These are phyloP conservation scores for Diadophis punctatus DNA, from an alignment of 2,113 vertebrate species.

Conservation along the genomic window DNA sequence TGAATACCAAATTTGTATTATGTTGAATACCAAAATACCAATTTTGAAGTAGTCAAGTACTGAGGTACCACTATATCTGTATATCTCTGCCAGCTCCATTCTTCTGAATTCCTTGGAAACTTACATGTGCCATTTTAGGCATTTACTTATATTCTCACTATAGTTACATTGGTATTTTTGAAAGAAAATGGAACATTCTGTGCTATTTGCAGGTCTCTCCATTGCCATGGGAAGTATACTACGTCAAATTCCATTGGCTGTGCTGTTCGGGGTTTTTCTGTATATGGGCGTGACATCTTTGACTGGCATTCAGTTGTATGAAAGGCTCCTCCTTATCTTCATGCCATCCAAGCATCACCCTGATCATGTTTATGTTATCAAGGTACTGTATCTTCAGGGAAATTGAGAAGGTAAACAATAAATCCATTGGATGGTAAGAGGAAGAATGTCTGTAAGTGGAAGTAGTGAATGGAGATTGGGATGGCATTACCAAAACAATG, in stretches of 20 bases:
- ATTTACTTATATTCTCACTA: background rate
- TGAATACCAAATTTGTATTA: background rate
- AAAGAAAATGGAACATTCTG: slow-evolving; percentile 9
- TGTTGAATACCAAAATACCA: background rate
- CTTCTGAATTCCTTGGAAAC: background rate
- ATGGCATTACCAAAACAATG: background rate
- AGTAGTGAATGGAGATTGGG: background rate
- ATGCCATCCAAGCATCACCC: slow-evolving; percentile 97
- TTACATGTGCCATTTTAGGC: background rate
- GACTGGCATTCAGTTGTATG: slow-evolving; percentile 94
- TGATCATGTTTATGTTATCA: slow-evolving; percentile 92
- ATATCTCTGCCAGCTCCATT: background rate
- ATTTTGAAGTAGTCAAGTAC: background rate
- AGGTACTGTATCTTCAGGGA: slow-evolving; percentile 70
- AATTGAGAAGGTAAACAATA: background rate
- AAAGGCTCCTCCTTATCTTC: slow-evolving; percentile 92
- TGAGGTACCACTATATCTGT: background rate
- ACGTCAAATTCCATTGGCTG: slow-evolving; percentile 90
- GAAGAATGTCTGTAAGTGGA: background rate
- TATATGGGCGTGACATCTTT: slow-evolving; percentile 98
- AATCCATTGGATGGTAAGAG: background rate
- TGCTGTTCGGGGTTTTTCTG: slow-evolving; percentile 96
- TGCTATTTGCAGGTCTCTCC: slow-evolving; percentile 82
- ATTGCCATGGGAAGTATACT: slow-evolving; percentile 94
- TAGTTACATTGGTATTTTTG: background rate